phyloP scores from a whole-genome alignment of 2,888 invertebrate genomes.

The Patella depressa region DNA sequence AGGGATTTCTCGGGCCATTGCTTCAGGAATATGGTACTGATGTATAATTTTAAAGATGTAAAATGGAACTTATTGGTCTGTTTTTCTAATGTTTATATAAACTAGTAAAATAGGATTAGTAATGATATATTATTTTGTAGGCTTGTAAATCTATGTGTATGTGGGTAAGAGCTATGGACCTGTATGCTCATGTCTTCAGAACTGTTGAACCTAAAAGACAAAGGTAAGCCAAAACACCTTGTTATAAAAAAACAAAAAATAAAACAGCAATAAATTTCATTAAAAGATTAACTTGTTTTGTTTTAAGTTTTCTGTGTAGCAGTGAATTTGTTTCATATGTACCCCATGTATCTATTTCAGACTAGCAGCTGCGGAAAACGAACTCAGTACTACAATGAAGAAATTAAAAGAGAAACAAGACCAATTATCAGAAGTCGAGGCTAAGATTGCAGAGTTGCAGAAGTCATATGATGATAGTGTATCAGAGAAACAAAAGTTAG shows the following conservation, averaged over 20 bases:
- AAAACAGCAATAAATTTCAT: too few relatives aligned
- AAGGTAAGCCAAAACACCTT: constrained; percentile 74
- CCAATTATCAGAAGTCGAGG: constrained; percentile 86
- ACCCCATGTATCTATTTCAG: constrained; percentile 41
- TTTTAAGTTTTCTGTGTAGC: too few relatives aligned
- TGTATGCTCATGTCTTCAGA: constrained; percentile 87
- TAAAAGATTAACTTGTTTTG: too few relatives aligned
- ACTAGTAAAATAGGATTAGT: neutral
- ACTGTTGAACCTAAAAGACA: constrained; percentile 90
- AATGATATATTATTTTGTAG: constrained; percentile 67
- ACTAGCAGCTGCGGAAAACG: constrained; percentile 78
- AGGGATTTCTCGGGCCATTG: too few relatives aligned
- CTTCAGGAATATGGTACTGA: too few relatives aligned
- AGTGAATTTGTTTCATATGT: too few relatives aligned
- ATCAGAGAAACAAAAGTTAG: constrained; percentile 81
- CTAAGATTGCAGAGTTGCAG: constrained; percentile 75
- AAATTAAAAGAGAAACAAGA: constrained; percentile 85
- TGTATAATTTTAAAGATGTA: too few relatives aligned
- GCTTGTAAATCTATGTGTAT: constrained; percentile 92
- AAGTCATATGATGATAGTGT: constrained; percentile 71
- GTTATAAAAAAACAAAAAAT: too few relatives aligned
- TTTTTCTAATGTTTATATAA: neutral
- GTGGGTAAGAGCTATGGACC: constrained; percentile 93
- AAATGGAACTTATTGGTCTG: neutral
- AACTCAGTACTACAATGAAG: constrained; percentile 83